These are phyloP conservation scores for Hyles euphorbiae DNA, from an alignment of 1,140 invertebrate species.

Conservation along the genomic window DNA sequence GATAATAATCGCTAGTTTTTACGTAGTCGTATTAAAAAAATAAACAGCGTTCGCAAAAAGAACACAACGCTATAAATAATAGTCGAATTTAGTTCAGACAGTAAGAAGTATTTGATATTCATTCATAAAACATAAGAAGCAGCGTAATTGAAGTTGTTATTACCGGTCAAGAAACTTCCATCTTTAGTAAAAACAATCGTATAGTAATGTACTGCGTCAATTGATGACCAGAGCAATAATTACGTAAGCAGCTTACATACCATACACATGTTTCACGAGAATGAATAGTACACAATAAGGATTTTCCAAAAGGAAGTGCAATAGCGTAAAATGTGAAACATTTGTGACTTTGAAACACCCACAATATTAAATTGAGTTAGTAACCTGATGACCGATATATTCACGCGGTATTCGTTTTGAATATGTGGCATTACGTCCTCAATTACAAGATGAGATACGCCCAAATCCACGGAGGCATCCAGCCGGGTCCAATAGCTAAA, in stretches of 20 bases:
- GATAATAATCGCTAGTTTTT: conserved; percentile 21
- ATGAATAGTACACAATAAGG: background rate
- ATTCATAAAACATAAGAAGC: too few species aligned
- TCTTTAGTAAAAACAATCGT: too few species aligned
- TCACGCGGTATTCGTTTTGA: background rate
- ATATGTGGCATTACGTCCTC: conserved; percentile 15
- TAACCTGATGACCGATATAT: too few species aligned
- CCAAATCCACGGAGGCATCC: conserved; percentile 29
- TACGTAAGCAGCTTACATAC: too few species aligned
- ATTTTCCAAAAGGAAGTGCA: conserved; percentile 4
- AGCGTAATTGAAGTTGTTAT: too few species aligned
- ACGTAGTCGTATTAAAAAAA: background rate
- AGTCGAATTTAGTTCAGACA: too few species aligned
- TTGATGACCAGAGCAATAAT: too few species aligned
- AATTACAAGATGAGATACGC: conserved; percentile 21
- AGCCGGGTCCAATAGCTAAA: conserved; percentile 41
- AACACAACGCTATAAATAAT: background rate
- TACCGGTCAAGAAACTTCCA: too few species aligned
- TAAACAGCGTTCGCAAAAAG: background rate
- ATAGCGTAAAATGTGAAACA: background rate
- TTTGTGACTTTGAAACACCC: background rate
- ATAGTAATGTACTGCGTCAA: too few species aligned
- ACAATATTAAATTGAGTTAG: too few species aligned
- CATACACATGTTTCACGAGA: background rate
- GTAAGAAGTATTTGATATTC: too few species aligned